A percentile compares a stretch with the other conserved stretches of the same genome.
These are phyloP conservation scores for Rhea americana DNA, from an alignment of 2,113 vertebrate genomes.

Conservation along the genomic window DNA sequence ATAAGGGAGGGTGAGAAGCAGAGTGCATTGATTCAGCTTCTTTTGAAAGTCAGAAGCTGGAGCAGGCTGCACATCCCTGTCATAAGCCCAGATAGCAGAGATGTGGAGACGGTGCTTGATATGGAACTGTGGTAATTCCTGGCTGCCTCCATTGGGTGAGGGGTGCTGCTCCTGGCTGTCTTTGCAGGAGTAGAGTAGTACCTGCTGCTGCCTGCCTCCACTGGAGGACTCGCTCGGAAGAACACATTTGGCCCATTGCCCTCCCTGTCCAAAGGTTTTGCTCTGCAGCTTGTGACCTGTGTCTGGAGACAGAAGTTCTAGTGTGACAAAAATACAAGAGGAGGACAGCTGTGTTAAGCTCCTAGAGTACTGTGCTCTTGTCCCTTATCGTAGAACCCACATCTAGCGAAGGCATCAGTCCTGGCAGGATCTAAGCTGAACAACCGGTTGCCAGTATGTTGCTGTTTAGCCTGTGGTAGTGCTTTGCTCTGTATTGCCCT, in stretches of 20 bases:
- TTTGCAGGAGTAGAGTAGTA: not conserved
- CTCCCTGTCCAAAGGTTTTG: not conserved
- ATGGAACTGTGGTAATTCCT: not conserved
- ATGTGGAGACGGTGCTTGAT: not conserved
- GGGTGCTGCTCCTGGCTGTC: rapidly evolving
- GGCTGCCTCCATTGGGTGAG: not conserved
- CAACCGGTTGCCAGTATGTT: not conserved
- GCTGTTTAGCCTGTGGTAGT: not conserved
- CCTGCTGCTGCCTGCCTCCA: not conserved
- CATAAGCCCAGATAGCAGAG: not conserved
- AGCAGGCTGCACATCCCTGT: not conserved
- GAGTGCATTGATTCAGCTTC: not conserved
- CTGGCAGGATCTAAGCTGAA: too few relatives aligned
- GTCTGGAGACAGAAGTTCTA: not conserved
- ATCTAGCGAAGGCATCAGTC: too few relatives aligned
- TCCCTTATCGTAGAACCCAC: too few relatives aligned
- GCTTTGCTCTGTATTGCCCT: not conserved
- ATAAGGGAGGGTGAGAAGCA: rapidly evolving
- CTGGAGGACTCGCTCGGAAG: not conserved
- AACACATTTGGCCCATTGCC: too few relatives aligned
- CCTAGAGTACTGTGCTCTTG: too few relatives aligned
- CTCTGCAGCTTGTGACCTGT: not conserved
- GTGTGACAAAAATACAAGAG: too few relatives aligned
- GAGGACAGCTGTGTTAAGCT: not conserved
- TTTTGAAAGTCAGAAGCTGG: not conserved